Percentiles rank a stretch among this genome's conserved stretches.
These are phyloP conservation scores for Tineola bisselliella DNA, from an alignment of 2,888 invertebrate genomes.

Conservation along the genomic window DNA sequence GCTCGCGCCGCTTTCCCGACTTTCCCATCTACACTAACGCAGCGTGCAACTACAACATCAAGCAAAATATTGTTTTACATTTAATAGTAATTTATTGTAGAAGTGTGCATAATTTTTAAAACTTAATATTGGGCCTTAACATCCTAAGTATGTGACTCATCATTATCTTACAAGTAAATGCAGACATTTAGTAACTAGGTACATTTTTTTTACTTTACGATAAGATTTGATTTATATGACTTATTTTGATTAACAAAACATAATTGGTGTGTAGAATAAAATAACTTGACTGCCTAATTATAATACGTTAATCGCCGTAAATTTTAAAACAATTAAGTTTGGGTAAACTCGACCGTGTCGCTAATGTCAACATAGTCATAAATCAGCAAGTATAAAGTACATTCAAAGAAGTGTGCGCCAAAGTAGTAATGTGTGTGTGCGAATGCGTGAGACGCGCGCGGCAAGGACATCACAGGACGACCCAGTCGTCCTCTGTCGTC, in stretches of 20 bases:
- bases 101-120: no score
- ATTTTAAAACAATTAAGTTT: conserved; percentile 10
- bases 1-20: conserved; percentile 51
- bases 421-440: conserved; percentile 24
- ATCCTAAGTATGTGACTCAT: no score
- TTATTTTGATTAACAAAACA: no score
- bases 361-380: conserved; percentile 16
- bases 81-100: background rate
- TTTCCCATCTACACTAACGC: conserved; percentile 29
- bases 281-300: no score
- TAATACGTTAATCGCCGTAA: background rate
- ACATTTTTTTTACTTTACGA: no score
- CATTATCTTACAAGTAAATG: no score
- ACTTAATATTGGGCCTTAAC: no score
- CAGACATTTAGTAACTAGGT: no score
- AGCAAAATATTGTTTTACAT: background rate
- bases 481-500: conserved; percentile 54
- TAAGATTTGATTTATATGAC: no score
- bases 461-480: conserved; percentile 58
- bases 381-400: conserved; percentile 19
- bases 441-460: conserved; percentile 31
- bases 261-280: no score
- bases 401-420: conserved; percentile 13
- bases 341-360: conserved; percentile 8
- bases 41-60: background rate